These are phyloP conservation scores for Ceratotherium simum DNA, from an alignment of 2,113 vertebrate genomes.

Conservation along the genomic window DNA sequence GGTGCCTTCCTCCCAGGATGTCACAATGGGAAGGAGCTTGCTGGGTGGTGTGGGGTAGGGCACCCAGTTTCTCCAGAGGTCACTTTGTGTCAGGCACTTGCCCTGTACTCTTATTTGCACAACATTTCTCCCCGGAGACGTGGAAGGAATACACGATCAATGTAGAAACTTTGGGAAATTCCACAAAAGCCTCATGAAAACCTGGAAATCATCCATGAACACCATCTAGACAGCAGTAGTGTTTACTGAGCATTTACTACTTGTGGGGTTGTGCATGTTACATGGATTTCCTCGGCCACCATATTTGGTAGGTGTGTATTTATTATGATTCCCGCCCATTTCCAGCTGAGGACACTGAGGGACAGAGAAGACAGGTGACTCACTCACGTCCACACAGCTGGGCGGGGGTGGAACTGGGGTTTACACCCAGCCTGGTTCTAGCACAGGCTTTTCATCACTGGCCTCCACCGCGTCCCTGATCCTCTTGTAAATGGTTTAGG, in stretches of 20 bases:
- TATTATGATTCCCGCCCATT: not conserved
- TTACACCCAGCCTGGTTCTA: not conserved
- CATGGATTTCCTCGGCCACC: not conserved
- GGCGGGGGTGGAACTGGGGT: not conserved
- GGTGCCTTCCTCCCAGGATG: fast-evolving
- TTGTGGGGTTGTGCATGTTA: no score
- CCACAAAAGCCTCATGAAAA: not conserved
- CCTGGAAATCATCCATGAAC: not conserved
- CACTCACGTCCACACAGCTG: not conserved
- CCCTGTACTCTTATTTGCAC: not conserved
- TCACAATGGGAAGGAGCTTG: not conserved
- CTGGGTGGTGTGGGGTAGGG: fast-evolving
- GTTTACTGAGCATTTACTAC: not conserved
- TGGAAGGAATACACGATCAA: not conserved
- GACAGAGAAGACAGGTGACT: not conserved
- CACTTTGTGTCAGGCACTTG: not conserved
- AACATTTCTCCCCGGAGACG: not conserved
- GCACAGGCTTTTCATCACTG: not conserved
- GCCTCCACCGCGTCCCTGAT: not conserved
- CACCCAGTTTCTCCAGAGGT: not conserved
- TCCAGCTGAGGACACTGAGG: not conserved
- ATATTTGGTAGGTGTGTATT: not conserved
- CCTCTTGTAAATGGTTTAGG: not conserved
- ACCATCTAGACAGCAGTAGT: no score
- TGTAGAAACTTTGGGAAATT: not conserved